Evolutionary conservation across 2,113 vertebrate species (phyloP).

Genomic region (Forbesichthys papilliferus): DNA sequence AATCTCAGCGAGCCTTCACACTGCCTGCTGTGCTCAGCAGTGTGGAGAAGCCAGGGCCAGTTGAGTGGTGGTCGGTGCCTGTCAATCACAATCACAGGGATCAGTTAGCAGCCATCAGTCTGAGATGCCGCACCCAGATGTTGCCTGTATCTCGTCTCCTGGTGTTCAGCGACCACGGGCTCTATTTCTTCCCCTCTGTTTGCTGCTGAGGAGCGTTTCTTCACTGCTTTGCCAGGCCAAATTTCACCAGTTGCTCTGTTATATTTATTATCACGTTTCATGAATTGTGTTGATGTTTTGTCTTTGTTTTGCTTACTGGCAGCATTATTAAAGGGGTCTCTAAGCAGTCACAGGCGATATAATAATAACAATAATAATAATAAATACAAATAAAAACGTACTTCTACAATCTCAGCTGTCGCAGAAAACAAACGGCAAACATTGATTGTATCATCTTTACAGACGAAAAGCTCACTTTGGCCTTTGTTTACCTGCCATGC

Average conservation of each 20-base stretch:
- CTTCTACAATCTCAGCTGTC: too few species aligned
- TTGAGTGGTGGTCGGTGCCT: constrained; percentile 76
- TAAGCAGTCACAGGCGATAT: constrained; percentile 62
- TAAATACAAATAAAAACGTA: constrained; percentile 15
- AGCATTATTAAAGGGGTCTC: constrained; percentile 16
- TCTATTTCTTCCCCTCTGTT: constrained; percentile 5
- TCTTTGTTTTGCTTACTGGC: constrained; percentile 25
- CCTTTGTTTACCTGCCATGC: constrained; percentile 73
- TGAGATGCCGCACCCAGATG: constrained; percentile 57
- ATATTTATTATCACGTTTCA: constrained; percentile 20
- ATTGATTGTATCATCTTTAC: constrained; percentile 79
- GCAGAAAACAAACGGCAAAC: constrained; percentile 68
- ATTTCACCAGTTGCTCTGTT: not conserved
- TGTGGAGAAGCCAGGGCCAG: constrained; percentile 73
- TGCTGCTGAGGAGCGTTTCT: constrained; percentile 31
- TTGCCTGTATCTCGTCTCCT: constrained; percentile 58
- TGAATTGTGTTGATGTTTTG: constrained; percentile 14
- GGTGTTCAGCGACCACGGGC: constrained; percentile 30
- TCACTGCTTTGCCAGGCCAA: constrained; percentile 17
- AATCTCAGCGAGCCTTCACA: constrained; percentile 77
- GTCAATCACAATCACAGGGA: constrained; percentile 82
- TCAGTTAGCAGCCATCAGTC: constrained; percentile 77
- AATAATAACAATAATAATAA: constrained; percentile 41
- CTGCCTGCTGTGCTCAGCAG: constrained; percentile 79
- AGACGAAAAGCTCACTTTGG: constrained; percentile 51